A percentile compares a stretch with the other conserved stretches of the same genome.
phyloP scores from a whole-genome alignment of 2,797 vertebrate genomes.

The Chiloscyllium punctatum region DNA sequence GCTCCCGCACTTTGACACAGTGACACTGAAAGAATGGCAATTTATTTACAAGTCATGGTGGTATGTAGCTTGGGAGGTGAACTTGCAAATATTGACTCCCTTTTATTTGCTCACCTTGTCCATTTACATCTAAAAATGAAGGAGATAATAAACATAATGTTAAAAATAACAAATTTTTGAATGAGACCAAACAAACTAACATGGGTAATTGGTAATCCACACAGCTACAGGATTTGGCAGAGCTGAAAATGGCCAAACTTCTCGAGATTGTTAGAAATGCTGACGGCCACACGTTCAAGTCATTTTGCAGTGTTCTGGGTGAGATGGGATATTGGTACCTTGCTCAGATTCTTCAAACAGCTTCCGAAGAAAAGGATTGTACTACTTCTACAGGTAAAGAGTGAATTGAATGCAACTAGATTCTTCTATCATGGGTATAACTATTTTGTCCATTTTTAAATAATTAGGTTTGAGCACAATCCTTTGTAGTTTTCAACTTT shows the following conservation, averaged over 20 bases:
- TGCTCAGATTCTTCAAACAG: slow-evolving; percentile 41
- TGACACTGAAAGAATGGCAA: too few relatives aligned
- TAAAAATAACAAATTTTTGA: neutral
- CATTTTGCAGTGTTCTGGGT: slow-evolving; percentile 42
- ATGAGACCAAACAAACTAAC: neutral
- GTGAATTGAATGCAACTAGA: neutral
- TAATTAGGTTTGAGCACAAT: neutral
- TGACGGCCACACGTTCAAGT: slow-evolving; percentile 40
- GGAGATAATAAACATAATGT: neutral
- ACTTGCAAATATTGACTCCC: too few relatives aligned
- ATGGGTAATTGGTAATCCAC: neutral
- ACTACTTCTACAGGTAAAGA: slow-evolving; percentile 23
- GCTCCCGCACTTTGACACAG: too few relatives aligned
- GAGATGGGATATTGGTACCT: slow-evolving; percentile 42
- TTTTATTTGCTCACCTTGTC: too few relatives aligned
- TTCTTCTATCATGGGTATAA: neutral
- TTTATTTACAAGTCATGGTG: too few relatives aligned
- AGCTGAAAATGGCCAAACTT: slow-evolving; percentile 41
- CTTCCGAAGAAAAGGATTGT: slow-evolving; percentile 3
- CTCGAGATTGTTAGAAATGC: slow-evolving; percentile 41
- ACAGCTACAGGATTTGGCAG: slow-evolving; percentile 40
- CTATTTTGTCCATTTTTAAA: neutral
- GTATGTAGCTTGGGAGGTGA: too few relatives aligned
- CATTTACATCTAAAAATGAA: too few relatives aligned
- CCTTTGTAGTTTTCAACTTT: neutral